These are phyloP conservation scores for Proales similis DNA, from an alignment of 1,140 invertebrate species.

Conservation along the genomic window DNA sequence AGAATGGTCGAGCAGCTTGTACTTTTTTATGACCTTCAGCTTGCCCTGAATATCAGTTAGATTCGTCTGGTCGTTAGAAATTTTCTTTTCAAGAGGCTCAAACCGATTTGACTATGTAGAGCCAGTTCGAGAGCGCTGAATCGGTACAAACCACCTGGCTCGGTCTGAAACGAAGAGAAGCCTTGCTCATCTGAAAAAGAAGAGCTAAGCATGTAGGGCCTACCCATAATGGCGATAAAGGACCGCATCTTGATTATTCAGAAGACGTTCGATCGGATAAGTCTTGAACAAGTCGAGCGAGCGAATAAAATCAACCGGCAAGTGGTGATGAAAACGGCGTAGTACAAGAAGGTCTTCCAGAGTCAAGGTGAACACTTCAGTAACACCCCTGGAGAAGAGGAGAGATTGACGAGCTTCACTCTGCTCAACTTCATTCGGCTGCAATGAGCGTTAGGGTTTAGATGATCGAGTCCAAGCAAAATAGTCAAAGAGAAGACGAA, in stretches of 20 bases:
- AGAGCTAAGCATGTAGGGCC: too few relatives aligned
- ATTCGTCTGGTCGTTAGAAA: too few relatives aligned
- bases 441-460: background rate
- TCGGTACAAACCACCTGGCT: too few relatives aligned
- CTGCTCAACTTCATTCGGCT: slow-evolving; percentile 27
- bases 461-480: background rate
- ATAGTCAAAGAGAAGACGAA: background rate
- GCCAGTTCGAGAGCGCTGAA: too few relatives aligned
- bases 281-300: slow-evolving; percentile 18
- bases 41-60: too few relatives aligned
- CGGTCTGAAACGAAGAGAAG: too few relatives aligned
- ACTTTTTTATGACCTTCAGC: too few relatives aligned
- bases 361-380: slow-evolving; percentile 21
- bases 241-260: slow-evolving; percentile 5
- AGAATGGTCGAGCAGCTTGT: too few relatives aligned
- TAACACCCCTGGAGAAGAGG: slow-evolving; percentile 15
- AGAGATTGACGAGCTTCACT: background rate
- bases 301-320: slow-evolving; percentile 15
- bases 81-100: too few relatives aligned
- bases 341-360: background rate
- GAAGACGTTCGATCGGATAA: slow-evolving; percentile 12
- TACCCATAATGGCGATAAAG: slow-evolving; percentile 26
- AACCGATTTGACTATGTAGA: too few relatives aligned
- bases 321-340: background rate
- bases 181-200: too few relatives aligned